These are phyloP conservation scores for Andrena haemorrhoa DNA, from an alignment of 2,888 invertebrate species.

Conservation along the genomic window DNA sequence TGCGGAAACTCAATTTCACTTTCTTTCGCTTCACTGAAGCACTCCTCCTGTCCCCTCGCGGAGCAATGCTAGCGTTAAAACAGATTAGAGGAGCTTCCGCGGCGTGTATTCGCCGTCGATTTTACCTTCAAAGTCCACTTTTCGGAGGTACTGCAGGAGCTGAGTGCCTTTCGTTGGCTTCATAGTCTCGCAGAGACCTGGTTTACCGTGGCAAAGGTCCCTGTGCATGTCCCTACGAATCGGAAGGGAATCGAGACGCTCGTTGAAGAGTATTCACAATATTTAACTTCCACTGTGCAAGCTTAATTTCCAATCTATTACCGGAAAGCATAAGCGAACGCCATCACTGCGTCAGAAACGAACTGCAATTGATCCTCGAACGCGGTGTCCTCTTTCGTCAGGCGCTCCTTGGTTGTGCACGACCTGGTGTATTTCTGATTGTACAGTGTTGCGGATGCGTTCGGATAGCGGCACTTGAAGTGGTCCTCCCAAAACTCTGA, in stretches of 20 bases:
- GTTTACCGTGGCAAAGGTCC: conserved; percentile 90
- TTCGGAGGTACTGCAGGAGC: conserved; percentile 92
- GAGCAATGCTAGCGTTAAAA: too few relatives aligned
- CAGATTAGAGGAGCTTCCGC: too few relatives aligned
- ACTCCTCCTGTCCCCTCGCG: too few relatives aligned
- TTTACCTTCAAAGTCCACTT: conserved; percentile 95
- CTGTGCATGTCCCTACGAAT: conserved; percentile 92
- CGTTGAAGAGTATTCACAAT: not conserved
- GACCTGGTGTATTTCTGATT: conserved; percentile 89
- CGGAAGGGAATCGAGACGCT: too few relatives aligned
- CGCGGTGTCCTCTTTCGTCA: conserved; percentile 91
- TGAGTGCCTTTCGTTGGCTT: conserved; percentile 95
- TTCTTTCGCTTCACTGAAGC: not conserved
- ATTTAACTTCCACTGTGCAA: not conserved
- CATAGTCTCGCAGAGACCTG: conserved; percentile 95
- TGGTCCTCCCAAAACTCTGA: conserved; percentile 98
- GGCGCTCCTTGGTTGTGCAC: conserved; percentile 92
- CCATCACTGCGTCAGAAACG: conserved; percentile 98
- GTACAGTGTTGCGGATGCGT: conserved; percentile 93
- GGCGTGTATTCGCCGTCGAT: not conserved
- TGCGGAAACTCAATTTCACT: not conserved
- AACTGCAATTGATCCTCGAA: conserved; percentile 98
- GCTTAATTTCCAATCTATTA: conserved; percentile 80
- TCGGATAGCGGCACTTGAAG: conserved; percentile 94
- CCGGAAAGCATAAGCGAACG: conserved; percentile 95